Base-by-base conservation (phyloP, 2,888 invertebrate species). In the Mesorhabditis spiculigera region DNA sequence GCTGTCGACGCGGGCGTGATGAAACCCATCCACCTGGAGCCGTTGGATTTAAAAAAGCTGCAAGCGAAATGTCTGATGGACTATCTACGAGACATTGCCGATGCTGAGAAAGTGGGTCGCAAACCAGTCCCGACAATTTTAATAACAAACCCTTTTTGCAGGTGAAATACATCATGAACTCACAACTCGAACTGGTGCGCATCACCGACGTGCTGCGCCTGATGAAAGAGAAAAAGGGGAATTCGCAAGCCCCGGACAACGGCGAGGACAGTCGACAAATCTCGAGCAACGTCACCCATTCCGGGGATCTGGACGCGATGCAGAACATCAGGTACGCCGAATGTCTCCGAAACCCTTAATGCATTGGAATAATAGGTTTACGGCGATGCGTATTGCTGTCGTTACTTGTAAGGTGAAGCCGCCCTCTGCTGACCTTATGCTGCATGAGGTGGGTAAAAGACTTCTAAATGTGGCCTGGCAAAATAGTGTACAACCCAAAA, bases 361-460 rank as follows among this genome's bases (percentile, higher is more conserved):
- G 28, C 42, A 5, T 65, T 43, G 50, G 16, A 45, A 16, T n/a
- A 6, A n/a, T 61, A 73, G 75, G 62, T 84, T 84, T 72, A 84
- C 85, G 16, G 83, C 85, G 8, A 83, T 84, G 84, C 72, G 85
- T 50, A 84, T 84, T 63, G 85, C 84, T 6, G 85, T 85, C 4
- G 85, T 84, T 16, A 84, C 85, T 5, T 84, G 85, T 67, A 84
- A 84, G 68, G 82, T 84, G 64, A 84, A 84, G 69, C 84, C 85
- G 45, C 85, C 85, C n/a, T 77, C 77, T 10, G 77, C 78, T 4
- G 79, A 78, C 69, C 68, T 70, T 41, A 73, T 67, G 65, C 28
- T 13, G 41, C 45, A 73, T 69, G 73, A 73, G 10, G 67, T 72
- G 4, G 71, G 16, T 13, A 8, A 63, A 8, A 63, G 8, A 63